Evolutionary conservation across 2,113 vertebrate species (phyloP), one percentile per base, ranked within the genome.

Genomic region (Prinia subflava): DNA sequence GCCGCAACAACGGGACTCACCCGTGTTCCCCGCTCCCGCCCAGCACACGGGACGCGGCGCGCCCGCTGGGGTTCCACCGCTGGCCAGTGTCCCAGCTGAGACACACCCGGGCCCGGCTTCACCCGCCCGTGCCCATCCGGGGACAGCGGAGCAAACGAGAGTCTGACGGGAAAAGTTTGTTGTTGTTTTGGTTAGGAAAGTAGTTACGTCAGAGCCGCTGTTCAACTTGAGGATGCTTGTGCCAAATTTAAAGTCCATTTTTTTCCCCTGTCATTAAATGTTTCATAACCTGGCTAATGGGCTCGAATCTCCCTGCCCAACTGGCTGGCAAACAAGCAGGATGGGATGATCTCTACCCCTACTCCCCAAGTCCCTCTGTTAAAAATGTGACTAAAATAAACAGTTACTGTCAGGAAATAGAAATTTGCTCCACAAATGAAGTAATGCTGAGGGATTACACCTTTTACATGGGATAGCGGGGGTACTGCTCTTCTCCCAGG

Each of bases 1-100:
- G 59, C 11, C 28, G 11, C 2, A 6, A 5, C 20, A 5, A 46
- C 25, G 20, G 19, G 15, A 1, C 31, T 3, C 3, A 2, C 7
- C 22, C 2, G 33, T 7, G n/a, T n/a, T 49, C 23, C 5, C 7
- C 2, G 19, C 46, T 21, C 15, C 56, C 7, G 65, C 19, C 23
- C 53, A 2, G 0, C 24, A 0, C 44, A 6, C 28, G 22, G 24
- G 13, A 70, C 14, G 24, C 3, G 15, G 49, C 44, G 53, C 35
- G 15, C n/a, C 73, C 78, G 57, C 53, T 5, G 49, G 10, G 25
- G 69, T n/a, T 23, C 5, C 49, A 33, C 44, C 31, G 13, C 31
- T 24, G 50, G 39, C 41, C 22, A 4, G 49, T 7, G 16, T 20
- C 33, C 53, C 88, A 23, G 35, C 75, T 87, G 86, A 64, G 35